These are phyloP conservation scores for Littorina saxatilis DNA, from an alignment of 1,140 invertebrate genomes.

Conservation along the genomic window DNA sequence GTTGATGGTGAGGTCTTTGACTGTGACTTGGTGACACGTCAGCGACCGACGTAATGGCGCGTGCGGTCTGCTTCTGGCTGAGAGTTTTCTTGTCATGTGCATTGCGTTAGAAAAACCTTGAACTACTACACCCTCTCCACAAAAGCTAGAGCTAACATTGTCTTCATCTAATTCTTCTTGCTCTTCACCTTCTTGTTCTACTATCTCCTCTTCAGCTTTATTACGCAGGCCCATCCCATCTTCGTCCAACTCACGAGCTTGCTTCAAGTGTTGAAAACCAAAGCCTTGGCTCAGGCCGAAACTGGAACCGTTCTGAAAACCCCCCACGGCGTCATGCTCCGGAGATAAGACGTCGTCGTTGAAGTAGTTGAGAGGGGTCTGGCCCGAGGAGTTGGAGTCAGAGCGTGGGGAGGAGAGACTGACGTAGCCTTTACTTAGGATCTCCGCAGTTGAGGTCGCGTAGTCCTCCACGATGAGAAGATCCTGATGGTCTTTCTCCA, in stretches of 20 bases:
- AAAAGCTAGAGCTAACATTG: too few relatives aligned
- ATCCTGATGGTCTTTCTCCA: not conserved
- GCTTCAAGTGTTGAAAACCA: too few relatives aligned
- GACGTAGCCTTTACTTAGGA: constrained; percentile 7
- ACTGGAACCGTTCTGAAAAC: too few relatives aligned
- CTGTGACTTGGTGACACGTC: constrained; percentile 8
- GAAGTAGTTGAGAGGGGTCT: not conserved
- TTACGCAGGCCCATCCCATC: too few relatives aligned
- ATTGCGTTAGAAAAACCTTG: not conserved
- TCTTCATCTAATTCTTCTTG: too few relatives aligned
- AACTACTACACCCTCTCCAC: not conserved
- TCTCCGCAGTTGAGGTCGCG: constrained; percentile 15
- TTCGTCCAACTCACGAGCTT: too few relatives aligned
- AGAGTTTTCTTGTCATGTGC: not conserved
- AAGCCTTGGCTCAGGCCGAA: too few relatives aligned
- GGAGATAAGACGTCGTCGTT: constrained; percentile 7
- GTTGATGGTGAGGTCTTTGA: not conserved
- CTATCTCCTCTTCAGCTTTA: too few relatives aligned
- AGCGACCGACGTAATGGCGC: constrained; percentile 6
- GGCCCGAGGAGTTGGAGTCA: not conserved
- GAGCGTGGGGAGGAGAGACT: constrained; percentile 18
- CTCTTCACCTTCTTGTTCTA: too few relatives aligned
- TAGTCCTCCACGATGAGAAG: not conserved
- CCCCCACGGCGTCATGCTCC: too few relatives aligned
- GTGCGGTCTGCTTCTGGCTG: not conserved